phyloP scores from a whole-genome alignment of 2,113 vertebrate species.

The Girardinichthys multiradiatus region DNA sequence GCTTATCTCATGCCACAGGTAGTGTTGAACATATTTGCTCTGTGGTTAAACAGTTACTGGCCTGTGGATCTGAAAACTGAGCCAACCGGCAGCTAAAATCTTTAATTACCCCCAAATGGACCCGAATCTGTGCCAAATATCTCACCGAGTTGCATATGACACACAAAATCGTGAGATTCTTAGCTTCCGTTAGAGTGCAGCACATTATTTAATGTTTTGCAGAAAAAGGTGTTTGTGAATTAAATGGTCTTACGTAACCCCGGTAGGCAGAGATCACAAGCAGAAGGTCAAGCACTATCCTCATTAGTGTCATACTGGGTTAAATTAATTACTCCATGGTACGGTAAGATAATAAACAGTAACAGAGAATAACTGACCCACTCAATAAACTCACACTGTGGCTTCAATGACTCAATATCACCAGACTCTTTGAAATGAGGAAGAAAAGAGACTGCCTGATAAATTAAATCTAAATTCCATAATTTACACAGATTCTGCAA shows the following conservation, averaged over 20 bases:
- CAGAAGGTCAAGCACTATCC: conserved; percentile 11
- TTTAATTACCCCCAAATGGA: conserved; percentile 15
- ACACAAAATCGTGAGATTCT: conserved; percentile 23
- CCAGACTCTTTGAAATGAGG: neutral
- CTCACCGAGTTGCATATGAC: conserved; percentile 23
- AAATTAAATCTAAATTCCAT: neutral
- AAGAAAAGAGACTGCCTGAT: neutral
- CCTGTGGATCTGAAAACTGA: conserved; percentile 47
- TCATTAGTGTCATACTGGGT: conserved; percentile 15
- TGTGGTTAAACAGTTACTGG: conserved; percentile 80
- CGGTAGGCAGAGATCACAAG: neutral
- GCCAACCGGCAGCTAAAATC: conserved; percentile 48
- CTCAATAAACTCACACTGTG: neutral
- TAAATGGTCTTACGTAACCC: conserved; percentile 28
- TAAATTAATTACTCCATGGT: neutral
- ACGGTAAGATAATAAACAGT: conserved; percentile 9
- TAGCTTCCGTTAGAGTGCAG: conserved; percentile 6
- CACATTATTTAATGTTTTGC: neutral
- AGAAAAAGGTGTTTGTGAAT: conserved; percentile 5
- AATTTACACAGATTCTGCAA: neutral
- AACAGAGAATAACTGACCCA: neutral
- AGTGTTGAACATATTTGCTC: conserved; percentile 73
- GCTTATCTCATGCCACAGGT: conserved; percentile 61
- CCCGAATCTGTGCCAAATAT: conserved; percentile 23
- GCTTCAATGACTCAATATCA: conserved; percentile 10